These are phyloP conservation scores for Heliornis fulica DNA, from an alignment of 2,113 vertebrate genomes.

Conservation along the genomic window DNA sequence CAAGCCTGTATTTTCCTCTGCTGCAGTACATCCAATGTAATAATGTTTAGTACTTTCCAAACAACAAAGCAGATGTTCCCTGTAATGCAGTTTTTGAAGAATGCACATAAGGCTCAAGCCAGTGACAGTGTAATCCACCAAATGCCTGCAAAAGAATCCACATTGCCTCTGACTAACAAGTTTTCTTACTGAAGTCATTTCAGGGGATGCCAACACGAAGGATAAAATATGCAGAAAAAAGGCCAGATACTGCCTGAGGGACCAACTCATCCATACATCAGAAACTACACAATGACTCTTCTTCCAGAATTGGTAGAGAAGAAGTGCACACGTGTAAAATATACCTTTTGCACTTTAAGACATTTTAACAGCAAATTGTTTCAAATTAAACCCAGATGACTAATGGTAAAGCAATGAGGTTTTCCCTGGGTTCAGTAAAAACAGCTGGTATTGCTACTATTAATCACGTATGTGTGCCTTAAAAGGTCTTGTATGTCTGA, in stretches of 20 bases:
- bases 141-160: constrained; percentile 51
- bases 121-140: constrained; percentile 52
- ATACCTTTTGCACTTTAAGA: constrained; percentile 21
- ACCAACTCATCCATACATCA: background rate
- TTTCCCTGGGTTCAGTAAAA: constrained; percentile 34
- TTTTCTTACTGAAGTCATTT: constrained; percentile 69
- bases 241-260: constrained; percentile 16
- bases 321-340: background rate
- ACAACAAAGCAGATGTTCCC: constrained; percentile 65
- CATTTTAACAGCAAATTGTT: constrained; percentile 27
- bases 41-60: constrained; percentile 46
- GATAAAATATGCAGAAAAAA: constrained; percentile 49
- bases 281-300: background rate
- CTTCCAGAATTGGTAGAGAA: background rate
- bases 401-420: constrained; percentile 1
- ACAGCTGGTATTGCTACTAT: constrained; percentile 22
- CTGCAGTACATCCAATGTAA: background rate
- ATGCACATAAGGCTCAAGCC: constrained; percentile 21
- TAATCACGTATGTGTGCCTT: background rate
- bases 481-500: background rate
- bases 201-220: constrained; percentile 44
- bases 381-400: constrained; percentile 51
- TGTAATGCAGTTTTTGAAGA: constrained; percentile 58
- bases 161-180: constrained; percentile 10
- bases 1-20: constrained; percentile 22